Conservation (phyloP, 2,113 vertebrate species). For the Typhlomys cinereus region DNA sequence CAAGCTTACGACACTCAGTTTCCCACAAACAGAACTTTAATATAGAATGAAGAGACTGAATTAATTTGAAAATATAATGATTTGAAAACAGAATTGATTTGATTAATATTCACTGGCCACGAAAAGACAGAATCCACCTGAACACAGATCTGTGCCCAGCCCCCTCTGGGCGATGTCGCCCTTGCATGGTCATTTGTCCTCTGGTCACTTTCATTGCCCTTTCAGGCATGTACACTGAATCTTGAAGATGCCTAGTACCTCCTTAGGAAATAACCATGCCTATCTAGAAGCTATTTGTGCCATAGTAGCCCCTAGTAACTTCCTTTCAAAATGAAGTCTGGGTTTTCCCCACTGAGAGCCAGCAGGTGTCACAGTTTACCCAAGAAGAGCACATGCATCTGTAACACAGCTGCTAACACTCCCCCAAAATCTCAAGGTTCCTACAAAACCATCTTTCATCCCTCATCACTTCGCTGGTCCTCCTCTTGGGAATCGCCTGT, state of each 20-base stretch:
- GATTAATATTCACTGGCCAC: neutral
- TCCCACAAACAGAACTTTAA: neutral
- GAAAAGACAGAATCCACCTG: neutral
- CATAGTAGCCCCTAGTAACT: too few species aligned
- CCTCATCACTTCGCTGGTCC: neutral
- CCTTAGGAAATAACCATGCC: neutral
- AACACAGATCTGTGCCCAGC: neutral
- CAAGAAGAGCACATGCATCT: conserved; percentile 36
- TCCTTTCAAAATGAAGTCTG: conserved; percentile 1
- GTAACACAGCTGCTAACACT: neutral
- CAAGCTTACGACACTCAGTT: neutral
- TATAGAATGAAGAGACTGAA: neutral
- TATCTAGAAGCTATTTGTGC: neutral
- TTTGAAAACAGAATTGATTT: neutral
- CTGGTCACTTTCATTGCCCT: neutral
- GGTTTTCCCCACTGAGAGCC: conserved; percentile 21
- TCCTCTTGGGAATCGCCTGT: neutral
- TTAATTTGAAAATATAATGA: neutral
- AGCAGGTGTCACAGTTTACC: conserved; percentile 83
- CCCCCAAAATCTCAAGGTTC: neutral
- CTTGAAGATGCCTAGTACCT: neutral
- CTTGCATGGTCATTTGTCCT: neutral
- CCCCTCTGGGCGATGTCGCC: neutral
- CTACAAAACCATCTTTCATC: neutral
- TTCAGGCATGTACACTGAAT: neutral